Evolutionary conservation across 2,113 vertebrate species (phyloP), one percentile per base, ranked within the genome.

Genomic region (Corvus hawaiiensis): DNA sequence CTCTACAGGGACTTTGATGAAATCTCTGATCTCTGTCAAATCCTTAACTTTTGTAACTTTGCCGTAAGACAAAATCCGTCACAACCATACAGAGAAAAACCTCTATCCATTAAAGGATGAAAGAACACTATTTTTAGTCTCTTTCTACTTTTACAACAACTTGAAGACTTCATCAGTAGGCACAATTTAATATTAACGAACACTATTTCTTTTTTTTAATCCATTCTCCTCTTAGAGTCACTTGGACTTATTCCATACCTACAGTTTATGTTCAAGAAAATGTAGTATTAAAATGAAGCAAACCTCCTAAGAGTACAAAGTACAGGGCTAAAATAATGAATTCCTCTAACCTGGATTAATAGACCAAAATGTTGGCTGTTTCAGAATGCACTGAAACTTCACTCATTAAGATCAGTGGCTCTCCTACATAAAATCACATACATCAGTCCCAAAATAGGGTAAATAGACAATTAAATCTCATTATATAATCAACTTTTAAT

Each of bases 341-440:
- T 84, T 72, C 76, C 27, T 93, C 73, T 84, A 93, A 91, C 76
- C 55, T 80, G 73, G 58, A 91, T 92, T 87, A 90, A 90, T 6
- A 91, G 87, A 95, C 23, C 10, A 94, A 93, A 95, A 95, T 66
- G 30, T 6, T 89, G 74, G 30, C 63, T 75, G 37, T 86, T 94
- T 84, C 69, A 79, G 55, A 91, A 87, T 48, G 84, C 79, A 89
- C 0, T 79, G 81, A 63, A 94, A 73, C 43, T 93, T 93, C 87
- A 93, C 15, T 93, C 75, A 93, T 89, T 91, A 94, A 96, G 76
- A 86, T 96, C 82, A 96, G 72, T 61, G 39, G 46, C 28, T 88
- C 48, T 63, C 32, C 66, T 84, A 90, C 33, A 84, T 67, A 81
- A 89, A 94, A 90, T 64, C 55, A 84, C 32, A 75, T 8, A 66